phyloP scores from a whole-genome alignment of 2,113 vertebrate genomes.

The Cebidichthys violaceus region DNA sequence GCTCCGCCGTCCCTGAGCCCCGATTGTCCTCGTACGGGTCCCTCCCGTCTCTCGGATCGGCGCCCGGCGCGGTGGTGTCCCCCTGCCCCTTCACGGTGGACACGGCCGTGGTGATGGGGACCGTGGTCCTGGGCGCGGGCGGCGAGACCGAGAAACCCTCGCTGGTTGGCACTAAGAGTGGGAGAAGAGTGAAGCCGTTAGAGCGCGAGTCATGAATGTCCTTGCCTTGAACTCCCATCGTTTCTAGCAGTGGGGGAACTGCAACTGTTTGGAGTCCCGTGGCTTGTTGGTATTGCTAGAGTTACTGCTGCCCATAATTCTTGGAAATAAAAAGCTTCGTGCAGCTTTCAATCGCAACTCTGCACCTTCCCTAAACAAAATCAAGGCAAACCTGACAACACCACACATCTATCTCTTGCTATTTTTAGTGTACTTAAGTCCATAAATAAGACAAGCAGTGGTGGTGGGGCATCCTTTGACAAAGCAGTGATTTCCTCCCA shows the following conservation, averaged over 20 bases:
- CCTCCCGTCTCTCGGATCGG: conserved; percentile 89
- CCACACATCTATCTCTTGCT: conserved; percentile 39
- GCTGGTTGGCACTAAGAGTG: conserved; percentile 88
- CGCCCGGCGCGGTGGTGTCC: conserved; percentile 83
- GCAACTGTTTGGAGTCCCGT: conserved; percentile 32
- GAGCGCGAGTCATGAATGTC: conserved; percentile 30
- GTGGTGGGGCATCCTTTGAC: conserved; percentile 78
- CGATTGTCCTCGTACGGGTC: conserved; percentile 85
- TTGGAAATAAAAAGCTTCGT: conserved; percentile 53
- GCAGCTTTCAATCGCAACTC: conserved; percentile 26
- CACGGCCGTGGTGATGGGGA: conserved; percentile 82
- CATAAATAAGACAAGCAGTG: conserved; percentile 62
- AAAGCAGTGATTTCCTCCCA: conserved; percentile 79
- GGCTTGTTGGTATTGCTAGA: conserved; percentile 31
- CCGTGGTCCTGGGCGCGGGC: conserved; percentile 86
- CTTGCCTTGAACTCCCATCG: conserved; percentile 35
- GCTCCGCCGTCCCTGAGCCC: conserved; percentile 86
- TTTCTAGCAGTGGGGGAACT: conserved; percentile 22
- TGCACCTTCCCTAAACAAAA: conserved; percentile 41
- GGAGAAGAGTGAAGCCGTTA: conserved; percentile 53
- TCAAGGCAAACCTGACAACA: conserved; percentile 33
- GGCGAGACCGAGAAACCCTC: conserved; percentile 88
- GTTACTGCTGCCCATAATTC: conserved; percentile 50
- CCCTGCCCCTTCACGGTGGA: conserved; percentile 83
- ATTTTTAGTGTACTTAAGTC: conserved; percentile 52